phyloP scores from a whole-genome alignment of 2,888 invertebrate genomes.

The Chloroclystis v-ata region DNA sequence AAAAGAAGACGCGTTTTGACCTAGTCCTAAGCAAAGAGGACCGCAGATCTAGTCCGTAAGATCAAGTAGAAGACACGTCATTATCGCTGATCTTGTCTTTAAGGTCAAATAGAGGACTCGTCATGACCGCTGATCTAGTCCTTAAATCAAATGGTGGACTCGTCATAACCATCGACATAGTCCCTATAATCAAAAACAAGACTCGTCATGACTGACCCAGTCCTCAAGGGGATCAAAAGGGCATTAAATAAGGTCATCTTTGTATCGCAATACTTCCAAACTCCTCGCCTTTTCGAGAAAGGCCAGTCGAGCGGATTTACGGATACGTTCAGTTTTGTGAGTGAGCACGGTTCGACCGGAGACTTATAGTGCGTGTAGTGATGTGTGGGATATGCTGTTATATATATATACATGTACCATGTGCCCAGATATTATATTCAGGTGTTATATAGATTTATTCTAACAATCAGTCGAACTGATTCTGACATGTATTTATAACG shows the following conservation, averaged over 20 bases:
- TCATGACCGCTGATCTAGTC: slow-evolving; percentile 89
- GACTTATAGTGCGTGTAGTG: slow-evolving; percentile 34
- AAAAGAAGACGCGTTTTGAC: too few relatives aligned
- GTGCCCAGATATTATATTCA: slow-evolving; percentile 43
- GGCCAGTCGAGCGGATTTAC: slow-evolving; percentile 43
- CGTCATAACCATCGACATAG: slow-evolving; percentile 88
- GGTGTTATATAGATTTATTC: slow-evolving; percentile 35
- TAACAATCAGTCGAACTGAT: slow-evolving; percentile 47
- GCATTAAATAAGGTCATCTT: too few relatives aligned
- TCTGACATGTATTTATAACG: slow-evolving; percentile 45
- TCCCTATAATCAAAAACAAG: slow-evolving; percentile 92
- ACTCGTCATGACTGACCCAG: slow-evolving; percentile 88
- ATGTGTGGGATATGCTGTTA: slow-evolving; percentile 41
- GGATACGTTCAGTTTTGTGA: slow-evolving; percentile 40
- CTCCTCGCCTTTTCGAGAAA: slow-evolving; percentile 29
- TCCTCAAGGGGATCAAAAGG: slow-evolving; percentile 94
- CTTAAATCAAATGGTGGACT: slow-evolving; percentile 94
- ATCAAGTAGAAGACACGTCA: too few relatives aligned
- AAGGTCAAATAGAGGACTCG: slow-evolving; percentile 89
- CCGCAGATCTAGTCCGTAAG: too few relatives aligned
- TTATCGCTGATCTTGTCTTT: too few relatives aligned
- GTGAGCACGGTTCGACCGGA: slow-evolving; percentile 24
- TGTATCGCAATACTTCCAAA: slow-evolving; percentile 20
- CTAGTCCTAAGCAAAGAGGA: too few relatives aligned
- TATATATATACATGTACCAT: slow-evolving; percentile 51